Evolutionary conservation across 2,113 vertebrate species (phyloP).

Genomic region (Misgurnus mizolepis): DNA sequence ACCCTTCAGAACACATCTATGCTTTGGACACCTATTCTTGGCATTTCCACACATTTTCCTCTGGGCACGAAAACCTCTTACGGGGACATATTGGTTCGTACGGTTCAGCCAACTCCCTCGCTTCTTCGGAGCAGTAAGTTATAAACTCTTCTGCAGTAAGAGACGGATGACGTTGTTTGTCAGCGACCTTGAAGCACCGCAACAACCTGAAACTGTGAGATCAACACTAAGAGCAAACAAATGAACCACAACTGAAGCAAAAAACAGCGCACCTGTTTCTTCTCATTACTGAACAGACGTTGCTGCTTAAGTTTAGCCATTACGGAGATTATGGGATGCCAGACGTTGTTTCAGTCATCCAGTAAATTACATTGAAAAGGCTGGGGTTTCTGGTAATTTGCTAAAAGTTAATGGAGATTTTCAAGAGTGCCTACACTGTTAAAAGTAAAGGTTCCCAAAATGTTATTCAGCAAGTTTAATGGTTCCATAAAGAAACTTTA

Average conservation of each 20-base stretch:
- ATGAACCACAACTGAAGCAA: slow-evolving; percentile 17
- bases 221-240: slow-evolving; percentile 17
- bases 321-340: slow-evolving; percentile 35
- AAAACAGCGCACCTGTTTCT: slow-evolving; percentile 37
- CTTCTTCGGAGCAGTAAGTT: slow-evolving; percentile 18
- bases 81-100: not conserved
- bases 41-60: slow-evolving; percentile 16
- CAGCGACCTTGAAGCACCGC: slow-evolving; percentile 26
- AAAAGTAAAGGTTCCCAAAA: too few species aligned
- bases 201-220: slow-evolving; percentile 5
- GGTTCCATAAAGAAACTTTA: too few species aligned
- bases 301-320: slow-evolving; percentile 31
- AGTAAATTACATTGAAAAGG: slow-evolving; percentile 4
- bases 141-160: slow-evolving; percentile 21
- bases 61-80: not conserved
- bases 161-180: slow-evolving; percentile 4
- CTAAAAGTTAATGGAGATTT: not conserved
- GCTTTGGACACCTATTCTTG: not conserved
- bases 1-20: not conserved
- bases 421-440: too few species aligned
- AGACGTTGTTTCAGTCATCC: slow-evolving; percentile 34
- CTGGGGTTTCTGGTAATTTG: not conserved
- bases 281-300: slow-evolving; percentile 42
- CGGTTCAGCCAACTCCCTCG: not conserved
- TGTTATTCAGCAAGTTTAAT: too few species aligned